Evolutionary conservation across 2,113 vertebrate genomes (phyloP), one percentile per base, ranked within the genome.

Genomic region (Prunella fulvescens): DNA sequence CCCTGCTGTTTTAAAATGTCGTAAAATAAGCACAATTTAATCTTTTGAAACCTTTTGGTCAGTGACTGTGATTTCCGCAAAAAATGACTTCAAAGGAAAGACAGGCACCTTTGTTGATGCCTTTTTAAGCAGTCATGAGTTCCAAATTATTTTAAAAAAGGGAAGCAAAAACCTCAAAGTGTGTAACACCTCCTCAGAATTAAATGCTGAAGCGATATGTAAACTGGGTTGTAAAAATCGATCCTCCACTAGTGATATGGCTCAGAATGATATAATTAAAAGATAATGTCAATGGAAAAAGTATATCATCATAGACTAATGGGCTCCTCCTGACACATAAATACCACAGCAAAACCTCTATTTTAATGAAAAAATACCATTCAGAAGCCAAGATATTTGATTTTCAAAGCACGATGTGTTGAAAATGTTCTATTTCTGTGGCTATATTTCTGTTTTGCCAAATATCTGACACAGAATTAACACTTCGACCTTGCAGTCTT

Each of bases 1-100:
- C 97, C 97, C 97, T 95, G 97, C 96, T 97, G 97, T 94, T 97
- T 97, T 96, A 97, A 96, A 98, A 96, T 97, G 95, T 95, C 97
- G 93, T 98, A 98, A 98, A 98, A 97, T 97, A 98, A 97, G 96
- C 95, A 97, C 93, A 97, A 97, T 97, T 98, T 97, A 98, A 98
- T 98, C 97, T 98, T 97, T 96, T 95, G 92, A 97, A 98, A 98
- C 97, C 95, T 97, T 97, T 97, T 97, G 94, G 96, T 98, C 96
- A 97, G 94, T 97, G 96, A 93, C 97, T 97, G 95, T 97, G 97
- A 97, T 98, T 98, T 98, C 97, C 86, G 82, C 88, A 95, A 98
- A 98, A 96, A 97, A 98, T 96, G 95, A 97, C 97, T 98, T 98
- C 98, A 98, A 98, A 98, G 97, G 82, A 88, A 91, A 96, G 92